Evolutionary conservation across 2,888 invertebrate species (phyloP).

Genomic region (Rhorus exstirpatorius): DNA sequence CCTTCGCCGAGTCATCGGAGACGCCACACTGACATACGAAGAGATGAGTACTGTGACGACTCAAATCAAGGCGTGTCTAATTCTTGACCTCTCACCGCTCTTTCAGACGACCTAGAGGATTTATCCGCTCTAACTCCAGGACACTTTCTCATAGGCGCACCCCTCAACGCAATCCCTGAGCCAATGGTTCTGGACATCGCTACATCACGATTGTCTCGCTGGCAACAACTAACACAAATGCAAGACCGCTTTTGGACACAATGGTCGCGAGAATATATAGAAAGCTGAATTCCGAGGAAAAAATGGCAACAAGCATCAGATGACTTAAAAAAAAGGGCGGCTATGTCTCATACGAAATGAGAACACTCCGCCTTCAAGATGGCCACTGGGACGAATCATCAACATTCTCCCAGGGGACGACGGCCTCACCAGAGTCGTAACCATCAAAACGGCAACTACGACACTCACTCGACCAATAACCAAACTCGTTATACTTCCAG

Average conservation of each 20-base stretch:
- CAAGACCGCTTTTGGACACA: neutral
- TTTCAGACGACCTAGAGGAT: too few species aligned
- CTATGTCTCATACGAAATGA: neutral
- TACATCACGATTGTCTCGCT: neutral
- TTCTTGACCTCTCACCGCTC: too few species aligned
- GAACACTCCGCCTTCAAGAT: neutral
- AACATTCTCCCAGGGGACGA: neutral
- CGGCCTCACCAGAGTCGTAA: conserved; percentile 9
- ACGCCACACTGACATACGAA: too few species aligned
- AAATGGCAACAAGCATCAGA: neutral
- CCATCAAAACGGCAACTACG: neutral
- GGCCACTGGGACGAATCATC: neutral
- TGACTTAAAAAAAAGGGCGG: neutral
- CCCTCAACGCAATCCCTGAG: too few species aligned
- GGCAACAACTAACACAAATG: neutral
- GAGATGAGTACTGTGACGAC: too few species aligned
- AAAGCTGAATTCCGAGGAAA: neutral
- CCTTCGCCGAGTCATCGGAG: too few species aligned
- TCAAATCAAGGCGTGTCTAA: too few species aligned
- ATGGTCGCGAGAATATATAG: neutral
- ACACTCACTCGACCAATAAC: neutral
- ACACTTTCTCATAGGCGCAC: too few species aligned
- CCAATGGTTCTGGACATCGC: too few species aligned
- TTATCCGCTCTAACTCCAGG: too few species aligned
- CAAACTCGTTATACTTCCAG: neutral